Percentiles rank a stretch among this genome's conserved stretches.
Evolutionary conservation across 2,113 vertebrate species (phyloP).

Genomic region (Rhea pennata): DNA sequence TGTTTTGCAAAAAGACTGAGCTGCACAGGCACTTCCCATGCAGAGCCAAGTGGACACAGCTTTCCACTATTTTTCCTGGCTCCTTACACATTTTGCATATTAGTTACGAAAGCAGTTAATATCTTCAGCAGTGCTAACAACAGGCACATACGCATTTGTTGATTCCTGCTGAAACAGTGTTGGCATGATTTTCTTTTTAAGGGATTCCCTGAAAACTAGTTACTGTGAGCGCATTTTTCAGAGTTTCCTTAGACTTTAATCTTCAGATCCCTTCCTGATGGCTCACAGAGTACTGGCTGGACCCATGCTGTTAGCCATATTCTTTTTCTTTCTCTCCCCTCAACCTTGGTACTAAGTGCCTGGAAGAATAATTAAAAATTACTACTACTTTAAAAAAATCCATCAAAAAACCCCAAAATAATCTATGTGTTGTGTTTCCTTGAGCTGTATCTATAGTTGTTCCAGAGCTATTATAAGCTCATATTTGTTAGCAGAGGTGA

Average conservation of each 20-base stretch:
- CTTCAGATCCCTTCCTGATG: not conserved
- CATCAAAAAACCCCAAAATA: not conserved
- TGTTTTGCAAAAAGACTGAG: not conserved
- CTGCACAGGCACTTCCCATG: not conserved
- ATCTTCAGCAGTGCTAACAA: not conserved
- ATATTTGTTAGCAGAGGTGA: not conserved
- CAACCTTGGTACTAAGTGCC: not conserved
- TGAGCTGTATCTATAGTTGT: not conserved
- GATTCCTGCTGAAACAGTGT: not conserved
- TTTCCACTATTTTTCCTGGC: constrained; percentile 44
- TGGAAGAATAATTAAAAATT: not conserved
- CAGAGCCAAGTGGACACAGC: not conserved
- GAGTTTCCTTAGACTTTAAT: not conserved
- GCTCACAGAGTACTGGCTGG: not conserved
- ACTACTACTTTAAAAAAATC: not conserved
- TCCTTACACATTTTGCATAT: not conserved
- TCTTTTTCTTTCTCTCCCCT: not conserved
- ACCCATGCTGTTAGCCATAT: fast-evolving
- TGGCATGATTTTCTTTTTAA: not conserved
- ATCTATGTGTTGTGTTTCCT: not conserved
- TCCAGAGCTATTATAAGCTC: not conserved
- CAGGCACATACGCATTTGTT: not conserved
- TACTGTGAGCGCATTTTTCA: not conserved
- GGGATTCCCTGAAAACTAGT: not conserved
- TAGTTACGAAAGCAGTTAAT: constrained; percentile 14